Evolutionary conservation across 2,888 invertebrate genomes (phyloP).

Genomic region (Zele albiditarsus): DNA sequence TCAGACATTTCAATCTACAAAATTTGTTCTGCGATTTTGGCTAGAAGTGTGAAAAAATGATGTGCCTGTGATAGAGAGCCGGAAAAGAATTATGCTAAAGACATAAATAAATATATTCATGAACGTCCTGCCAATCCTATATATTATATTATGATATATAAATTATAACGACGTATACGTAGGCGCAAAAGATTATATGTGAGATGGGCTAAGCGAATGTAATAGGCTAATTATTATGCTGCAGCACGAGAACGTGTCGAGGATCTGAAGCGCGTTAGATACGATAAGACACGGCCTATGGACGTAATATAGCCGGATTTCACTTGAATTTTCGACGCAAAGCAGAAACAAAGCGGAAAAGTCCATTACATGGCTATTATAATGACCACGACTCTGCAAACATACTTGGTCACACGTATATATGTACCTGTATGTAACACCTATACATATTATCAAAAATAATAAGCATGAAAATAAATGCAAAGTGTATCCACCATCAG

Average conservation of each 20-base stretch:
- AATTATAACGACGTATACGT: background rate
- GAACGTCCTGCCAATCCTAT: no score
- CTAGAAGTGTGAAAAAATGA: no score
- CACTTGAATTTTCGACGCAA: conserved; percentile 49
- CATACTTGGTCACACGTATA: background rate
- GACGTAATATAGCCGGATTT: conserved; percentile 65
- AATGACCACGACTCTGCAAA: background rate
- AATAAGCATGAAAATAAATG: background rate
- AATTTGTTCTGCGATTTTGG: no score
- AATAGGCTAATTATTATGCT: conserved; percentile 73
- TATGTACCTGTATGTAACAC: background rate
- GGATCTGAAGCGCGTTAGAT: conserved; percentile 69
- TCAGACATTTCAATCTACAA: no score
- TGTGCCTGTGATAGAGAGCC: no score
- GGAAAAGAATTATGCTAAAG: no score
- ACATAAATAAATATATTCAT: conserved; percentile 53
- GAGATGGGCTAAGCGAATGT: conserved; percentile 52
- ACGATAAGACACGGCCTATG: conserved; percentile 70
- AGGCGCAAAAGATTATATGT: conserved; percentile 10
- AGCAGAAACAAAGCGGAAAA: conserved; percentile 14
- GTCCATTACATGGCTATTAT: conserved; percentile 1
- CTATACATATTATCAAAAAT: background rate
- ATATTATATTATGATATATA: conserved; percentile 40
- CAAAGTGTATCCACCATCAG: background rate
- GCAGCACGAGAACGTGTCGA: conserved; percentile 64